Base-by-base conservation (phyloP, 2,113 vertebrate genomes). In the Oncorhynchus tshawytscha region DNA sequence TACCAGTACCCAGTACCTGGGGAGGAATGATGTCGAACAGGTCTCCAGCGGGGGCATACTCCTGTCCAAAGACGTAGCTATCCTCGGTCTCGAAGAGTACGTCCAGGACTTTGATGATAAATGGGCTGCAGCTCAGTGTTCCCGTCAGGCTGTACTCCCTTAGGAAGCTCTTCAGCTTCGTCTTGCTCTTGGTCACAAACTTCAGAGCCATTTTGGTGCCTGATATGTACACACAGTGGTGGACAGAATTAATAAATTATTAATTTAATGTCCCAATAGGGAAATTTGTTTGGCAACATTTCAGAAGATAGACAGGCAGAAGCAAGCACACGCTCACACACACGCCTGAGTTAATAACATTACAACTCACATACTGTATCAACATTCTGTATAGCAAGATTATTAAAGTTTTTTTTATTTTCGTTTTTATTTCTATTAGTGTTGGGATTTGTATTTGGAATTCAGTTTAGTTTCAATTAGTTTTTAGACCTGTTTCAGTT, bases 1-100 rank as follows among this genome's bases (percentile, higher is more conserved):
- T 45, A 0, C 39, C 8, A 2, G 39, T 62, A 62, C 27, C 27
- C 16, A 8, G 69, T 92, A 99, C 98, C 97, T 99, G 98, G 0
- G 98, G 97, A 5, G 98, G 98, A 82, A 98, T 99, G 93, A 99
- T 99, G 92, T 99, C 97, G 0, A 99, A 99, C 75, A 99, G 96
- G 93, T 99, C 97, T 54, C 97, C 98, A 0, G 96, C 96, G 0
- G 97, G 97, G 0, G 98, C 97, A 0, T 98, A 99, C 89, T 99
- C 98, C 91, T 99, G 98, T 78, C 96, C 98, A 0, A 99, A 99
- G 81, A 99, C 97, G 0, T 99, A 99, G 92, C 96, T 96, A 82
- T 99, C 97, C 84, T 99, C 97, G 0, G 96, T 99, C 94, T 99
- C 97, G 3, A 99, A 99, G 79, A 98, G 94, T 60, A 99, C 94